These are phyloP conservation scores for Drosophila tanythrix DNA, from an alignment of 2,888 invertebrate species.

Conservation along the genomic window DNA sequence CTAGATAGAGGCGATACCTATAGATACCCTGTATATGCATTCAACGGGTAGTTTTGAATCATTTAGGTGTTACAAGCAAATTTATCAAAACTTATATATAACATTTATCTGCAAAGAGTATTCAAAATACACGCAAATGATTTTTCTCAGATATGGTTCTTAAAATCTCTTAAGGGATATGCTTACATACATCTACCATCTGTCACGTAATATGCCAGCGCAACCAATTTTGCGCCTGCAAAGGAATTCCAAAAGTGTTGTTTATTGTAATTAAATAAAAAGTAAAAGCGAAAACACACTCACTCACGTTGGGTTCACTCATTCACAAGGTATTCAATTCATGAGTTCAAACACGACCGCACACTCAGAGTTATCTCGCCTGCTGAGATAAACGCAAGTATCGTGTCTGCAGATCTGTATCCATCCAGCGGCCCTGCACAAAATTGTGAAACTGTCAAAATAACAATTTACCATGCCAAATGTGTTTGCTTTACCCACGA, in stretches of 20 bases:
- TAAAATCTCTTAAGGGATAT: neutral
- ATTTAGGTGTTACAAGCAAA: neutral
- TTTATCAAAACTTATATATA: neutral
- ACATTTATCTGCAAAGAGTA: neutral
- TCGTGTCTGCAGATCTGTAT: constrained; percentile 74
- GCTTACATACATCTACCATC: neutral
- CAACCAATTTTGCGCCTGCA: neutral
- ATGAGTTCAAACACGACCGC: constrained; percentile 63
- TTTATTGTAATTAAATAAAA: constrained; percentile 48
- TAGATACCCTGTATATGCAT: neutral
- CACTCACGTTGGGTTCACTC: constrained; percentile 70
- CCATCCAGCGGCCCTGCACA: constrained; percentile 64
- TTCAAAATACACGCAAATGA: neutral
- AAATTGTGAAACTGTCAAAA: constrained; percentile 81
- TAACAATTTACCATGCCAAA: constrained; percentile 70
- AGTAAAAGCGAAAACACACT: constrained; percentile 66
- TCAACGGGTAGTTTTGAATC: neutral
- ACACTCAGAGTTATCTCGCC: constrained; percentile 40
- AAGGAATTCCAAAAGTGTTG: constrained; percentile 28
- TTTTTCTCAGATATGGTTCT: neutral
- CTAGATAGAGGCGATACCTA: neutral
- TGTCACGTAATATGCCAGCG: neutral
- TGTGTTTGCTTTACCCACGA: constrained; percentile 46
- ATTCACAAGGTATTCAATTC: constrained; percentile 73
- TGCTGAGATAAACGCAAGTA: constrained; percentile 30